Base-by-base conservation (phyloP, 2,797 vertebrate genomes). In the Mus caroli region DNA sequence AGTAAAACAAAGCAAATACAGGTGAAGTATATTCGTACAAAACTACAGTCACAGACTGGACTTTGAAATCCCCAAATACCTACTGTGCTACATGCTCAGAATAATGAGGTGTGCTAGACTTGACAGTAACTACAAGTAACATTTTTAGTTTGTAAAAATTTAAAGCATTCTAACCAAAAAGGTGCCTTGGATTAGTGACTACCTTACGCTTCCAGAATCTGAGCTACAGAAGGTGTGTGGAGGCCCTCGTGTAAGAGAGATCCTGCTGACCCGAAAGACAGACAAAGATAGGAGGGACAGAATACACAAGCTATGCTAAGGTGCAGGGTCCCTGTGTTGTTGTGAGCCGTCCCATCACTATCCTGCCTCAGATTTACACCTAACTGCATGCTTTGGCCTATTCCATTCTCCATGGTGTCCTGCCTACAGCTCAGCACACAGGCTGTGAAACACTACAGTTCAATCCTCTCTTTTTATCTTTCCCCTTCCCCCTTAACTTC, bases 1-100 rank as follows among this genome's bases (percentile, higher is more conserved):
- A 90, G 24, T 89, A 43, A 93, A 92, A 83, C n/a, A 28, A 91
- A 3, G 19, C 43, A 14, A 17, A 77, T 37, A 46, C 3, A 71
- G 37, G 11, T 93, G 6, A 95, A 50, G 94, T 67, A 69, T 79
- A 75, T 91, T 69, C 56, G 60, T 77, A 40, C 7, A 17, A 88
- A 46, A 43, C 1, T 93, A 62, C 14, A 76, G 22, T 79, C 52
- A 78, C 19, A 43, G 76, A 90, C 24, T 85, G 9, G 64, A 71
- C 43, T 85, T 28, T 80, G 52, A 94, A 96, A 90, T 76, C 90
- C 43, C 40, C 37, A 79, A n/a, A 69, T 60, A 58, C 58, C 37
- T 62, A 34, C 43, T 40, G 34, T 94, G n/a, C 13, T 26, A n/a
- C 9, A 50, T 64, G n/a, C 54, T 67, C 28, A 78, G 22, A 20